Evolutionary conservation across 2,888 invertebrate genomes (phyloP).

Genomic region (Erebia epiphron): DNA sequence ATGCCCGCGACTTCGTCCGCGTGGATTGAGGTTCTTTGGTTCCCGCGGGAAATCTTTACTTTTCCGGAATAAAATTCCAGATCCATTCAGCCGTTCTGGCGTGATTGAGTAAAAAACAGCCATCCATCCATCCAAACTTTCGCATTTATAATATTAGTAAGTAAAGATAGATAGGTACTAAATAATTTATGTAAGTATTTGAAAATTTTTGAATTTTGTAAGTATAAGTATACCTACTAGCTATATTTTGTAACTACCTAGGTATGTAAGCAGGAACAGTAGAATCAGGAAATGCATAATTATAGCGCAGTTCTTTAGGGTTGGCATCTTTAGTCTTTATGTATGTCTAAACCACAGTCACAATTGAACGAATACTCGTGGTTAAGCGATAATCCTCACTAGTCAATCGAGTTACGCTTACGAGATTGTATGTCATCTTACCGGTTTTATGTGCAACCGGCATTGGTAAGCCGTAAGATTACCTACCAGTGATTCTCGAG

Average conservation of each 20-base stretch:
- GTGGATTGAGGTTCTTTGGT: too few species aligned
- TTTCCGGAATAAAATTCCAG: too few species aligned
- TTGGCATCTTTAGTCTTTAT: neutral
- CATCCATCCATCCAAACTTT: too few species aligned
- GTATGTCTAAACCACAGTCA: constrained; percentile 1
- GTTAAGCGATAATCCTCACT: constrained; percentile 30
- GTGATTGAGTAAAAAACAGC: too few species aligned
- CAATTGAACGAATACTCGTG: constrained; percentile 22
- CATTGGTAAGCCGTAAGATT: neutral
- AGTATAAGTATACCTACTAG: neutral
- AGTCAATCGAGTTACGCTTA: constrained; percentile 28
- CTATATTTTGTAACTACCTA: too few species aligned
- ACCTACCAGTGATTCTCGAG: neutral
- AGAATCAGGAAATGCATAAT: neutral
- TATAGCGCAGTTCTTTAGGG: neutral
- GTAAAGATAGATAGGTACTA: too few species aligned
- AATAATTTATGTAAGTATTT: too few species aligned
- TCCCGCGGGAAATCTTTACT: too few species aligned
- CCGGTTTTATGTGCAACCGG: constrained; percentile 28
- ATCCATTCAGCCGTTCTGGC: too few species aligned
- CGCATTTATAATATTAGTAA: too few species aligned
- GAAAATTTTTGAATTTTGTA: neutral
- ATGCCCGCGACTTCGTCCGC: too few species aligned
- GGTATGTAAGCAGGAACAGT: neutral
- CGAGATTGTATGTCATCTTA: constrained; percentile 35